Conservation (phyloP, 2,797 vertebrate species). For the Brachyalestes nurse region DNA sequence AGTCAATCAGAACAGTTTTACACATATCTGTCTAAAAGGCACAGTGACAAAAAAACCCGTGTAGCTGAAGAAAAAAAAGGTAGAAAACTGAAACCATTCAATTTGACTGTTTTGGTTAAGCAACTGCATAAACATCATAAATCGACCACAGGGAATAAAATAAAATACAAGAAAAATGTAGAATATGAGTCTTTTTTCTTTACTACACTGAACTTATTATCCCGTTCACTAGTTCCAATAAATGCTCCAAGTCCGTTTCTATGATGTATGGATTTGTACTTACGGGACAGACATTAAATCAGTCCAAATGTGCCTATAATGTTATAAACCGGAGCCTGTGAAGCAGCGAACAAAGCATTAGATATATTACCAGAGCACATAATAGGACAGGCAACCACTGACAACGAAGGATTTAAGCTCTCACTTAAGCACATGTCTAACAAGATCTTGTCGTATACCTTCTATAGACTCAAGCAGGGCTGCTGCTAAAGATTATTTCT, state of each 20-base stretch:
- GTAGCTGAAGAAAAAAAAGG: too few species aligned
- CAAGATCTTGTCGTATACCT: slow-evolving; percentile 1
- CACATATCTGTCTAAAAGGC: too few species aligned
- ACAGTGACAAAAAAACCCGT: too few species aligned
- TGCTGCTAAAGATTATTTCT: too few species aligned
- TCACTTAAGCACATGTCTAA: neutral
- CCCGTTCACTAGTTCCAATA: neutral
- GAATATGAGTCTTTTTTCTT: neutral
- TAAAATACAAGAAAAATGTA: too few species aligned
- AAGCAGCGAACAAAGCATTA: neutral
- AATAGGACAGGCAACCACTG: neutral
- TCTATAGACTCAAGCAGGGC: too few species aligned
- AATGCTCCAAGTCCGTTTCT: neutral
- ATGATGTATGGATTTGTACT: neutral
- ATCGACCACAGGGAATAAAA: too few species aligned
- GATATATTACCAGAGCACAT: neutral
- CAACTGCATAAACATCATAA: too few species aligned
- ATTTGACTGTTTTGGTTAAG: too few species aligned
- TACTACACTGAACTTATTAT: neutral
- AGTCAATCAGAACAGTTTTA: too few species aligned
- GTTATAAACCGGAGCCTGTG: neutral
- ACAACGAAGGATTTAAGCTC: neutral
- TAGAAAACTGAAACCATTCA: too few species aligned
- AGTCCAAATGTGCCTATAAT: neutral
- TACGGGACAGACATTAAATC: neutral